Percentiles rank a stretch among this genome's conserved stretches.
Conservation (phyloP, 2,113 vertebrate species). For the Ursus arctos region DNA sequence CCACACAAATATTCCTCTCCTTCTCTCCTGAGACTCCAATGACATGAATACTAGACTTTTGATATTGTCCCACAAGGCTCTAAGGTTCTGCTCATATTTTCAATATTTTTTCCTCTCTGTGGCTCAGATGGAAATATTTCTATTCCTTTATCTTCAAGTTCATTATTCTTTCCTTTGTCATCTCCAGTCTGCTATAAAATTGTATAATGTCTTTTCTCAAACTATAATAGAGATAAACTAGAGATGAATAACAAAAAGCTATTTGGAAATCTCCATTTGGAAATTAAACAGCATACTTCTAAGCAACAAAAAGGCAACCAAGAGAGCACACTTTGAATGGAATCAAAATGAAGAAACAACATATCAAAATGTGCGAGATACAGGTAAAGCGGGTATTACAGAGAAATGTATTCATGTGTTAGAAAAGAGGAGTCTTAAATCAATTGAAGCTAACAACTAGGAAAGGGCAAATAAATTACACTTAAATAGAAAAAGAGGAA, state of each 20-base stretch:
- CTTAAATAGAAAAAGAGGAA: background rate
- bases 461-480: background rate
- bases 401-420: background rate
- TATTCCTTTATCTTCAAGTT: background rate
- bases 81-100: background rate
- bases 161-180: background rate
- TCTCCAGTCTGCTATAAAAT: background rate
- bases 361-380: background rate
- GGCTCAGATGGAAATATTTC: background rate
- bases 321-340: background rate
- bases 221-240: background rate
- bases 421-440: conserved; percentile 9
- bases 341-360: background rate
- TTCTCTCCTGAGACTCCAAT: background rate
- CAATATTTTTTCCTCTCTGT: background rate
- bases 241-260: background rate
- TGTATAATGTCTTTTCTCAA: background rate
- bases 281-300: background rate
- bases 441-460: background rate
- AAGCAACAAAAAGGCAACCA: background rate
- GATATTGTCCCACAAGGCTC: background rate
- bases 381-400: background rate
- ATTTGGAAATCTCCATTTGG: background rate
- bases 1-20: background rate
- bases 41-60: background rate